Conservation (phyloP, 2,113 vertebrate genomes). For the Blennius ocellaris region DNA sequence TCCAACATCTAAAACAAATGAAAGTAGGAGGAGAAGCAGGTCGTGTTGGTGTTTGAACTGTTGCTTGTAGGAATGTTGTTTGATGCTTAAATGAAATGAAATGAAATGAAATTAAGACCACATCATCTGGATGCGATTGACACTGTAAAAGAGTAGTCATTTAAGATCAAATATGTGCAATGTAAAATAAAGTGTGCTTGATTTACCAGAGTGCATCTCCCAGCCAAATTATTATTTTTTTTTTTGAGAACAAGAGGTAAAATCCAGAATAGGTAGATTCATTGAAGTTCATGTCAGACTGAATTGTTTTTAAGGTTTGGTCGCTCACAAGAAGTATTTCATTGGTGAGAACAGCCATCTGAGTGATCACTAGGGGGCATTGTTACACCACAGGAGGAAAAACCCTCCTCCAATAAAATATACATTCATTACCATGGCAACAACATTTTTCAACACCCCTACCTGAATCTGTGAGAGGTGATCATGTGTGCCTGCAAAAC, state of each 20-base stretch:
- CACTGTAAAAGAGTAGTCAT: not conserved
- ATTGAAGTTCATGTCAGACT: not conserved
- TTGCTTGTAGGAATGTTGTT: not conserved
- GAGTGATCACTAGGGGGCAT: conserved; percentile 80
- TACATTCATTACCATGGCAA: conserved; percentile 70
- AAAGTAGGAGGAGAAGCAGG: not conserved
- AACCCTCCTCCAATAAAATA: conserved; percentile 27
- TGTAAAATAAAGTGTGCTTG: no score
- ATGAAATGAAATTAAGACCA: not conserved
- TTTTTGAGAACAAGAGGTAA: not conserved
- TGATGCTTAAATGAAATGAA: not conserved
- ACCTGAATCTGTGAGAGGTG: conserved; percentile 1
- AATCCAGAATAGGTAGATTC: no score
- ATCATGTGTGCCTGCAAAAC: conserved; percentile 24
- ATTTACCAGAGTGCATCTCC: not conserved
- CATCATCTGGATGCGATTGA: not conserved
- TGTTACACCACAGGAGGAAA: conserved; percentile 69
- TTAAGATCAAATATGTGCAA: no score
- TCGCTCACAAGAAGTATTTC: no score
- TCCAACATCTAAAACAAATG: not conserved
- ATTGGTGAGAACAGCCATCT: conserved; percentile 28
- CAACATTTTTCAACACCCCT: conserved; percentile 22
- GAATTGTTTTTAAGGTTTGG: conserved; percentile 1
- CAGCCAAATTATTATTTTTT: no score
- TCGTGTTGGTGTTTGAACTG: not conserved